Evolutionary conservation across 2,888 invertebrate species (phyloP).

Genomic region (Sphecodes monilicornis): DNA sequence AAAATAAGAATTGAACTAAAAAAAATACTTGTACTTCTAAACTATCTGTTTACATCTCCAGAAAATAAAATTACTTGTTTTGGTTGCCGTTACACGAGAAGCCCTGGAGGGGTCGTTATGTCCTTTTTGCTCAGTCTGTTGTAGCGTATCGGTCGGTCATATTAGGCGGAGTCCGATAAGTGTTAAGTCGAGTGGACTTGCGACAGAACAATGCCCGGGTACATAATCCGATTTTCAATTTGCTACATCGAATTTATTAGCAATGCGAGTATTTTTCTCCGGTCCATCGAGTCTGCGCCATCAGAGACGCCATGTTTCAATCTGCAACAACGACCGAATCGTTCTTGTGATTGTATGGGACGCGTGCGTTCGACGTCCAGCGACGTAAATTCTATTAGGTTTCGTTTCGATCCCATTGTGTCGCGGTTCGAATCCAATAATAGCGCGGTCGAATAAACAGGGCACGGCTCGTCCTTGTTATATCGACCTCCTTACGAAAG

Average conservation of each 20-base stretch:
- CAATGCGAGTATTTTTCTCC: background rate
- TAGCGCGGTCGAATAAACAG: constrained; percentile 61
- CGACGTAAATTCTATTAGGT: constrained; percentile 59
- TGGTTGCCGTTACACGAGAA: too few relatives aligned
- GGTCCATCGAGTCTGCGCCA: constrained; percentile 32
- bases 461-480: constrained; percentile 60
- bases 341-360: background rate
- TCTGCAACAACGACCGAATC: background rate
- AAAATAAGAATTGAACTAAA: too few relatives aligned
- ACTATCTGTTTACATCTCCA: too few relatives aligned
- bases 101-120: too few relatives aligned
- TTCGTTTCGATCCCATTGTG: constrained; percentile 60
- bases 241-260: constrained; percentile 37
- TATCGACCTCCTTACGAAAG: constrained; percentile 66
- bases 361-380: background rate
- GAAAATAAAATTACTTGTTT: too few relatives aligned
- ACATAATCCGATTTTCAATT: constrained; percentile 51
- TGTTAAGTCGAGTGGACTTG: constrained; percentile 8
- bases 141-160: background rate
- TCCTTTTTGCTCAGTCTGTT: background rate
- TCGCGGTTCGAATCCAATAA: constrained; percentile 58
- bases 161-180: constrained; percentile 1
- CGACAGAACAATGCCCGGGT: constrained; percentile 14
- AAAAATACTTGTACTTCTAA: too few relatives aligned
- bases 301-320: background rate